Conservation (phyloP, 2,113 vertebrate species). For the Chamaetylas fuelleborni region DNA sequence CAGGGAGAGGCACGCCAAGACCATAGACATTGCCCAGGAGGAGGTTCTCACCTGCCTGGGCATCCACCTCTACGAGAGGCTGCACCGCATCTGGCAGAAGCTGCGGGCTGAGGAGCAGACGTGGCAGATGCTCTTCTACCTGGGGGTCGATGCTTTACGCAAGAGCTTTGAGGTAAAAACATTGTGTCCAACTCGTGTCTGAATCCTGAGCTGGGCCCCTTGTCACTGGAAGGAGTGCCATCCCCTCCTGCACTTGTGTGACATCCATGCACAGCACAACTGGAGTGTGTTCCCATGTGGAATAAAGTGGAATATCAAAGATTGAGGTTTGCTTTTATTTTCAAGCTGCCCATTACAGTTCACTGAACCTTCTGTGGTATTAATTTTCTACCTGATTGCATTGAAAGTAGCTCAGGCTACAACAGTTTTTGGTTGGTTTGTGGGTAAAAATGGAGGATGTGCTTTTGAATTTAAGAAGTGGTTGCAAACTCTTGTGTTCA, state of each 20-base stretch:
- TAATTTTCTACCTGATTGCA: background rate
- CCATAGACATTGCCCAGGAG: conserved; percentile 97
- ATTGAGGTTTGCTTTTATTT: background rate
- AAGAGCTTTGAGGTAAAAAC: conserved; percentile 93
- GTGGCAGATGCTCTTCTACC: conserved; percentile 95
- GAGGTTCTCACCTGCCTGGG: conserved; percentile 97
- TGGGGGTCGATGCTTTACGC: conserved; percentile 91
- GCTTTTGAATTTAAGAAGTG: background rate
- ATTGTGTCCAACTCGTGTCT: background rate
- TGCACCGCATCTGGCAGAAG: conserved; percentile 97
- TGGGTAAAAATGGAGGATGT: background rate
- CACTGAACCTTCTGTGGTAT: background rate
- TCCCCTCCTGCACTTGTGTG: background rate
- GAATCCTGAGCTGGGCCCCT: background rate
- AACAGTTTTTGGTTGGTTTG: background rate
- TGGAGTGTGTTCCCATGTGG: background rate
- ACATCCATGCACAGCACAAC: background rate
- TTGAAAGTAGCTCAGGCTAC: background rate
- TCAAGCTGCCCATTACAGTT: background rate
- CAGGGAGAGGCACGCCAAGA: conserved; percentile 95
- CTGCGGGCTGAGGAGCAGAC: conserved; percentile 94
- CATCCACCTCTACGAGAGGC: conserved; percentile 93
- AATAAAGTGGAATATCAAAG: background rate
- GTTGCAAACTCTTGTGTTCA: background rate
- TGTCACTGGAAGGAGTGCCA: background rate